Conservation (phyloP, 2,888 invertebrate species). For the Achlya flavicornis region DNA sequence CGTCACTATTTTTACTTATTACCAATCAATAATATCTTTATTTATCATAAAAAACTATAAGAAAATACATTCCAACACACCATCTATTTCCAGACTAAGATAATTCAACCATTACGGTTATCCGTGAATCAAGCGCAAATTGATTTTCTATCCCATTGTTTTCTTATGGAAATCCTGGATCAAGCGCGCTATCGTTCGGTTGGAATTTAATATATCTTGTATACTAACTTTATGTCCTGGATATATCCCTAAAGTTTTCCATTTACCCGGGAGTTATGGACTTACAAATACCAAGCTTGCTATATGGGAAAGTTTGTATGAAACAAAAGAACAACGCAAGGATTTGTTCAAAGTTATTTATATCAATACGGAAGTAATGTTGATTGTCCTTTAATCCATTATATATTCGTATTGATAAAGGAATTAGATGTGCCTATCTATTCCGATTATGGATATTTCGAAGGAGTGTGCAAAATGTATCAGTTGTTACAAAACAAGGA, state of each 20-base stretch:
- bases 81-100: conserved; percentile 5
- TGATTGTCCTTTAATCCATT: neutral
- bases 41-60: neutral
- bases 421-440: neutral
- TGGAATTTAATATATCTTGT: conserved; percentile 14
- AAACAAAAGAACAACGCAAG: neutral
- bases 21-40: neutral
- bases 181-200: conserved; percentile 19
- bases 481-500: neutral
- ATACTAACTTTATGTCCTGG: conserved; percentile 29
- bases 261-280: conserved; percentile 11
- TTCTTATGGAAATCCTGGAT: conserved; percentile 45
- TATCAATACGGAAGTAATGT: neutral
- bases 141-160: conserved; percentile 42
- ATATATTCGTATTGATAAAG: neutral
- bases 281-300: neutral
- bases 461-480: neutral
- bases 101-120: conserved; percentile 26
- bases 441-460: neutral
- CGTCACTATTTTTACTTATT: no score
- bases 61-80: neutral
- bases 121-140: conserved; percentile 39
- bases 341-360: neutral
- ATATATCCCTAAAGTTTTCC: conserved; percentile 17
- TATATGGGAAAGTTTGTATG: neutral